Evolutionary conservation across 2,888 invertebrate genomes (phyloP), one percentile per base, ranked within the genome.

Genomic region (Microplitis manilae): DNA sequence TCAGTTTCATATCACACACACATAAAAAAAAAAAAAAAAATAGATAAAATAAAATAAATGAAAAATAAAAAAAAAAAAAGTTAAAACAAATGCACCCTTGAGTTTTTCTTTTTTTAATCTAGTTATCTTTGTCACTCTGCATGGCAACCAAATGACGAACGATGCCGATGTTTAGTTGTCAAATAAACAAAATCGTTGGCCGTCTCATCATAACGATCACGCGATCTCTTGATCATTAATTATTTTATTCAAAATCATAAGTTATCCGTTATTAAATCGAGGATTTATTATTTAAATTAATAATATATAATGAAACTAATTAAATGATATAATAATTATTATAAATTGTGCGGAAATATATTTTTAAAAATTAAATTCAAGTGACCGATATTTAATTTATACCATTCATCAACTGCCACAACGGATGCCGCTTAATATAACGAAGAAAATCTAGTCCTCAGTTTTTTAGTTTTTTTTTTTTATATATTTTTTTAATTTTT

Each of bases 91-190:
- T 59, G 73, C 59, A 15, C 60, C 7, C 30, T 74, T 65, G 60
- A 74, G 59, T 71, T 68, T 76, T 60, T 39, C 68, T 30, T 38
- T 15, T 15, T 79, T 50, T 50, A 67, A 17, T 77, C 39, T 62
- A 8, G 6, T 39, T 59, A 5, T 68, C 69, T 64, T 60, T 75
- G 17, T 75, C 15, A n/a, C 30, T 74, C 76, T 64, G n/a, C 76
- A 73, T 77, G 65, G 73, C 77, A 77, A 77, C 77, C 77, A 74
- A 77, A 77, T 77, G 73, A 77, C 69, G 39, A 77, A 50, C 77
- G 73, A 60, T 67, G 30, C 65, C 39, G 77, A 73, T 74, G 73
- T 74, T 76, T 77, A 17, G 69, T 59, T 77, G 77, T 77, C 69
- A 59, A 67, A 73, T 73, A 77, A 77, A 77, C 77, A 77, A 77